phyloP scores from a whole-genome alignment of 2,888 invertebrate genomes.

The Acronicta alni region DNA sequence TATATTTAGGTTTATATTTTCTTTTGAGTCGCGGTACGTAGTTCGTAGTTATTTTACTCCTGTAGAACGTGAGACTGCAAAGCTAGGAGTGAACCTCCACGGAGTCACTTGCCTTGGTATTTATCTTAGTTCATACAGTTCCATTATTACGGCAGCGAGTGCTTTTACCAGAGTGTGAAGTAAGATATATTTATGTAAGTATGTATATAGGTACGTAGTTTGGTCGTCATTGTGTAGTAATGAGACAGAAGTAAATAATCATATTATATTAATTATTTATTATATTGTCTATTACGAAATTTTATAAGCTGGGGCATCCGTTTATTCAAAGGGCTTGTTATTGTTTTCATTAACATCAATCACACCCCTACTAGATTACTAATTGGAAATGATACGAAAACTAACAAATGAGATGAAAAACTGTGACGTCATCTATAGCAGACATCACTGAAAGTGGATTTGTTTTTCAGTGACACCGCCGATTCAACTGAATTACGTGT shows the following conservation, averaged over 20 bases:
- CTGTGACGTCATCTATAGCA: neutral
- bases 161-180: neutral
- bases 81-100: constrained; percentile 12
- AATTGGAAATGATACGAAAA: neutral
- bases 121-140: constrained; percentile 5
- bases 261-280: no score
- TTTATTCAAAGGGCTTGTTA: no score
- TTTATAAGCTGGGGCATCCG: no score
- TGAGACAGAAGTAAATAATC: no score
- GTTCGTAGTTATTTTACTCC: constrained; percentile 14
- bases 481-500: neutral
- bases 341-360: no score
- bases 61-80: constrained; percentile 14
- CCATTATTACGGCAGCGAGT: constrained; percentile 11
- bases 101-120: constrained; percentile 1
- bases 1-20: neutral
- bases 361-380: neutral
- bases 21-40: constrained; percentile 7
- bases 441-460: neutral
- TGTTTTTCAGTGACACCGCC: neutral
- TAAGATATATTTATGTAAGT: neutral
- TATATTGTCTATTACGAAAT: no score
- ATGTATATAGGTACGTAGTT: no score
- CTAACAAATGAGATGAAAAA: neutral
- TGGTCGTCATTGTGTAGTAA: no score